Evolutionary conservation across 2,888 invertebrate genomes (phyloP).

Genomic region (Philaethria dido): DNA sequence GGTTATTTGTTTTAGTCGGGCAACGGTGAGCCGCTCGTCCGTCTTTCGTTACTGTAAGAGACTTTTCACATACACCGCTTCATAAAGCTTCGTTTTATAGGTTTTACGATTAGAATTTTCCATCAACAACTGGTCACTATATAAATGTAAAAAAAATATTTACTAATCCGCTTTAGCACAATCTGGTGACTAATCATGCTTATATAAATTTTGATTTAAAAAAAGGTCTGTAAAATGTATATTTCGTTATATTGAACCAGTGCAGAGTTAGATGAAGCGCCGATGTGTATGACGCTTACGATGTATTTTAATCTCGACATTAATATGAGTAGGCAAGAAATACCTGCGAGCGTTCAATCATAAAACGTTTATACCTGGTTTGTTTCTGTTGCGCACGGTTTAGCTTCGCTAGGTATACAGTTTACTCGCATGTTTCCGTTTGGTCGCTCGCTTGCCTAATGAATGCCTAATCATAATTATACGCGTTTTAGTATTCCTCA

Average conservation of each 20-base stretch:
- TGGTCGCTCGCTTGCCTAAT: slow-evolving; percentile 32
- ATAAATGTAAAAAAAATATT: slow-evolving; percentile 1
- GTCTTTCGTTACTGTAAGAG: slow-evolving; percentile 64
- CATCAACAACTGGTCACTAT: not conserved
- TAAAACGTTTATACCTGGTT: slow-evolving; percentile 78
- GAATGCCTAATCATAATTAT: slow-evolving; percentile 31
- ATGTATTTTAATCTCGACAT: slow-evolving; percentile 78
- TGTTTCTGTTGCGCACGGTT: slow-evolving; percentile 75
- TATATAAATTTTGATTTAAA: too few relatives aligned
- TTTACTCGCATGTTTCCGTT: slow-evolving; percentile 35
- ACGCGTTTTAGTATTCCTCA: slow-evolving; percentile 21
- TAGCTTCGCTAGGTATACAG: slow-evolving; percentile 40
- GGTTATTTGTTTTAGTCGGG: slow-evolving; percentile 76
- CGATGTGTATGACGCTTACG: slow-evolving; percentile 49
- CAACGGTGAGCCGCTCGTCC: slow-evolving; percentile 64
- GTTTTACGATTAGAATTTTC: not conserved
- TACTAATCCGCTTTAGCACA: not conserved
- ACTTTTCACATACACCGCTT: slow-evolving; percentile 39
- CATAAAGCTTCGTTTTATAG: not conserved
- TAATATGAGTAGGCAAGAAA: slow-evolving; percentile 73
- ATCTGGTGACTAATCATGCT: not conserved
- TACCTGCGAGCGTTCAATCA: slow-evolving; percentile 80
- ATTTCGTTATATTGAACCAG: not conserved
- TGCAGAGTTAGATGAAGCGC: slow-evolving; percentile 28
- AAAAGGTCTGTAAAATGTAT: not conserved